Base-by-base conservation (phyloP, 2,113 vertebrate genomes). In the Dromiciops gliroides region DNA sequence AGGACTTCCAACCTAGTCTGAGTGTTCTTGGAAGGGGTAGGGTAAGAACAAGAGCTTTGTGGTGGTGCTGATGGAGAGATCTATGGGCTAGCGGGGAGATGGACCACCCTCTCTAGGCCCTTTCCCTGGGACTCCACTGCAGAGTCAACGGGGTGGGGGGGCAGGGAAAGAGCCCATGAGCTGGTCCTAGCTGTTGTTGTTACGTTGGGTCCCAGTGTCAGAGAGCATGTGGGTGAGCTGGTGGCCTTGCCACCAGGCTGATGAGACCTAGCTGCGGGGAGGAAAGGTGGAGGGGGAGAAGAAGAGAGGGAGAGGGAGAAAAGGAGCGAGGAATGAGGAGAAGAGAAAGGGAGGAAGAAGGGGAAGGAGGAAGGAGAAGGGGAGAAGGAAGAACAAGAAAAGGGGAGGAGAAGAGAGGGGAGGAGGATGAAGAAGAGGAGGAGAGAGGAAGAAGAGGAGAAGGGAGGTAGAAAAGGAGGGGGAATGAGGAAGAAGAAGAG, bases 231-330 rank as follows among this genome's bases (percentile, higher is more conserved):
- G 10, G 67, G n/a, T 83, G 67, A 83, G 37, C n/a, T n/a, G 23
- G 67, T 53, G 92, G 49, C 89, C 96, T 96, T 94, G 95, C 94
- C 96, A 95, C 95, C 11, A 9, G 95, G 94, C 89, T 90, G 91
- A 91, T 97, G 96, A 97, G 96, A 97, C 95, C 97, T 97, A 98
- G 97, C 95, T 97, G 96, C 92, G 50, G 83, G 48, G 16, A 83
- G 44, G 75, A 67, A 51, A 3, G 28, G 90, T 49, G 48, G 56
- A 48, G 14, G 50, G n/a, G 89, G 89, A 53, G 91, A 95, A 91
- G 48, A 48, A 10, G 31, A 75, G 50, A 37, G 52, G 48, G 11
- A 51, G 28, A 90, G 67, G 67, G 92, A 96, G 92, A 96, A 92
- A 95, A 97, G 97, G 89, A 25, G 48, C 11, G 51, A 37, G 48